phyloP scores from a whole-genome alignment of 1,140 invertebrate species.

The Hormaphis cornu region DNA sequence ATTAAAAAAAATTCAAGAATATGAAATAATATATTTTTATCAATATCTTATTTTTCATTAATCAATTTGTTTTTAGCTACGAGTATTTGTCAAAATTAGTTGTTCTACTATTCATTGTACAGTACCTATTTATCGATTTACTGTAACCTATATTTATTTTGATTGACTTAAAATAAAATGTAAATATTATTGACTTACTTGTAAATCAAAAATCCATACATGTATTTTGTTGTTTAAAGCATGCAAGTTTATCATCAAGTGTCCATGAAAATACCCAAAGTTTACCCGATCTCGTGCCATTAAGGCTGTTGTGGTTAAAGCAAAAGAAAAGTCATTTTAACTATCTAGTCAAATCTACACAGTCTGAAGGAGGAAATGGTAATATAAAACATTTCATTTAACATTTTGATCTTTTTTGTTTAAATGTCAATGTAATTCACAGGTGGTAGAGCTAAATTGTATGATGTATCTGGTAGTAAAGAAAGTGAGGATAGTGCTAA shows the following conservation, averaged over 20 bases:
- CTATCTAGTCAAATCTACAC: constrained; percentile 24
- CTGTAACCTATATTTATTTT: not conserved
- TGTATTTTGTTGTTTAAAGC: not conserved
- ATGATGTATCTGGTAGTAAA: constrained; percentile 16
- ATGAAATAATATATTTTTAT: no score
- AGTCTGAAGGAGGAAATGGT: constrained; percentile 30
- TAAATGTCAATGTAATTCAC: not conserved
- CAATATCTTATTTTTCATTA: no score
- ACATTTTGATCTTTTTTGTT: not conserved
- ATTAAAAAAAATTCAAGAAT: no score
- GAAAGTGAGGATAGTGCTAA: constrained; percentile 42
- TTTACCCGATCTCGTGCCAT: constrained; percentile 24
- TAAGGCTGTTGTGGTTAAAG: constrained; percentile 7
- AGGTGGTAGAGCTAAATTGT: constrained; percentile 16
- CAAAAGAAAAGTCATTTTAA: constrained; percentile 27
- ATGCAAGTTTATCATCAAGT: constrained; percentile 27
- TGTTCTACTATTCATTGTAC: no score
- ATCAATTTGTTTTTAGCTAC: no score
- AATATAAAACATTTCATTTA: not conserved
- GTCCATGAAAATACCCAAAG: constrained; percentile 25
- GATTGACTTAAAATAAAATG: no score
- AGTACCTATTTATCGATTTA: not conserved
- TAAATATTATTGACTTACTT: no score
- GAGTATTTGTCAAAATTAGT: no score
- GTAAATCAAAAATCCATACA: no score